Conservation (phyloP, 1,140 invertebrate genomes). For the Nasonia giraulti region DNA sequence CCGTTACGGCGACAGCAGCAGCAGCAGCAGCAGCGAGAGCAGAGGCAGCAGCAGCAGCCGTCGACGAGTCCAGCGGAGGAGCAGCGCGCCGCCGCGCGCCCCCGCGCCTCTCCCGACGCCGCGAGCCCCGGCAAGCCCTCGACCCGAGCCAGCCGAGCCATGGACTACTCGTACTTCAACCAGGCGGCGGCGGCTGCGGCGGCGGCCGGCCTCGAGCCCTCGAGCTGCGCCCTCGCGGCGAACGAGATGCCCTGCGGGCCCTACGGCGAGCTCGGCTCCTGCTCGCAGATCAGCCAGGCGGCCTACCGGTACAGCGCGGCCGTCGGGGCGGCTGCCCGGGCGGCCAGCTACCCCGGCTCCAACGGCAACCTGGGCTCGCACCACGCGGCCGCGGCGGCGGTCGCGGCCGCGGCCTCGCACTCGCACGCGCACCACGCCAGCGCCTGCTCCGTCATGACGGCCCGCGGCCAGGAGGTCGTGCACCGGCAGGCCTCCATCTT, state of each 20-base stretch:
- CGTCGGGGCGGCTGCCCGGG: conserved; percentile 56
- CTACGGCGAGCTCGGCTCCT: conserved; percentile 88
- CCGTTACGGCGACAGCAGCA: no score
- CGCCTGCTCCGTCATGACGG: conserved; percentile 78
- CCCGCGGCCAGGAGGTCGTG: conserved; percentile 75
- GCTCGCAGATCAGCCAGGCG: conserved; percentile 89
- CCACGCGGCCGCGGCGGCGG: conserved; percentile 54
- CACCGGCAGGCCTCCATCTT: conserved; percentile 78
- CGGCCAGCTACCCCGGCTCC: conserved; percentile 67
- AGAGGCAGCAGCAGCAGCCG: conserved; percentile 52
- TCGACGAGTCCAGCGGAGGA: no score
- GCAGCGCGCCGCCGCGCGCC: no score
- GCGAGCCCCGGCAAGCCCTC: no score
- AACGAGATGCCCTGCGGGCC: conserved; percentile 83
- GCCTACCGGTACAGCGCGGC: conserved; percentile 82
- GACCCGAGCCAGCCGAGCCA: conserved; percentile 57
- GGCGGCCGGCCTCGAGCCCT: conserved; percentile 77
- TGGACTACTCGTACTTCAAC: conserved; percentile 85
- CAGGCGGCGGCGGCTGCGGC: conserved; percentile 79
- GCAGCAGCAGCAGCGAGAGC: conserved; percentile 16
- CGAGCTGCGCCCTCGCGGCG: conserved; percentile 78
- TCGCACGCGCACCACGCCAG: conserved; percentile 66
- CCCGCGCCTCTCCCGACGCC: no score
- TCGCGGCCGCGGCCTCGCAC: conserved; percentile 62
- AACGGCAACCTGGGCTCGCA: conserved; percentile 69